phyloP scores from a whole-genome alignment of 2,113 vertebrate genomes.

The Coturnix japonica region DNA sequence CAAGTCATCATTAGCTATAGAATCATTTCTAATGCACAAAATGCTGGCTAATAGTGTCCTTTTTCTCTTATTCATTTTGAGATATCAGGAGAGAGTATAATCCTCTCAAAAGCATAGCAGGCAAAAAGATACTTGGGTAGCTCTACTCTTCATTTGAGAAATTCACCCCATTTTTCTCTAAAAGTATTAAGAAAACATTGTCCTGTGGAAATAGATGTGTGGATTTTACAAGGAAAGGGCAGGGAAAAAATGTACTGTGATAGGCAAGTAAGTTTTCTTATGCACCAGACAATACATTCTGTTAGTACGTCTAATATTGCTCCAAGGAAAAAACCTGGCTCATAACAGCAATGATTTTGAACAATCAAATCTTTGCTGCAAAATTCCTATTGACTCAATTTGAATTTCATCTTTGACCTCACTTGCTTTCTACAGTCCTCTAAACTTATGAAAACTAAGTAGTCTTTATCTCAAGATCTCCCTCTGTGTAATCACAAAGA shows the following conservation, averaged over 20 bases:
- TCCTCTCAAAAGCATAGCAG: not conserved
- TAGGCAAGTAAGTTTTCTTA: not conserved
- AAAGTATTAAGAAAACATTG: not conserved
- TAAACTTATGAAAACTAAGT: not conserved
- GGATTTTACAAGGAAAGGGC: not conserved
- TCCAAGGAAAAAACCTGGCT: not conserved
- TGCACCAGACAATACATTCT: not conserved
- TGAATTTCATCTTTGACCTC: not conserved
- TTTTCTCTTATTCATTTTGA: not conserved
- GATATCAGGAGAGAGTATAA: not conserved
- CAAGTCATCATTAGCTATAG: not conserved
- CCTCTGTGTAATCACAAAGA: not conserved
- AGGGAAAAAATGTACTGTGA: not conserved
- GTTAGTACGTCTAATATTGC: not conserved
- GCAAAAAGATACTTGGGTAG: not conserved
- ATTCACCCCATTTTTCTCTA: not conserved
- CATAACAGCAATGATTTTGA: not conserved
- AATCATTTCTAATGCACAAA: not conserved
- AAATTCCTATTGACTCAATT: not conserved
- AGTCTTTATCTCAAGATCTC: not conserved
- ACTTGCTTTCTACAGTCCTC: slow-evolving; percentile 22
- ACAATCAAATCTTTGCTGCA: not conserved
- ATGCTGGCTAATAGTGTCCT: not conserved
- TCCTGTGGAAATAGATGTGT: not conserved
- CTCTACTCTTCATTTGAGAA: not conserved